phyloP scores from a whole-genome alignment of 64 coral and sea anemone genomes.

The Stichodactyla mertensii region DNA sequence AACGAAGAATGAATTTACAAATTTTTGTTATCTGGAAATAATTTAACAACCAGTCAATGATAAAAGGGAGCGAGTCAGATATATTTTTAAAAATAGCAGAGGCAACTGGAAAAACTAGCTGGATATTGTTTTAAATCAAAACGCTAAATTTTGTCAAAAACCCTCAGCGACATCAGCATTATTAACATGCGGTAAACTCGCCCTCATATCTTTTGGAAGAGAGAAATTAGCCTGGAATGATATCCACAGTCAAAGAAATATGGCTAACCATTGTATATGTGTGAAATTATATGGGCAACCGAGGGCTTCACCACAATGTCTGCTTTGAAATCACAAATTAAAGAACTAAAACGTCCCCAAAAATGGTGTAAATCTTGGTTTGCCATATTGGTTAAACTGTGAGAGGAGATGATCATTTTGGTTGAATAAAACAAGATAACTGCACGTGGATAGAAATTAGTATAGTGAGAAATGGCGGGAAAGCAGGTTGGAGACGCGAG shows the following conservation, averaged over 20 bases:
- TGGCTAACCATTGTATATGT: conserved; percentile 19
- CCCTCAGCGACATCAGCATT: not conserved
- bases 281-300: conserved; percentile 26
- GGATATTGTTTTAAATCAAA: not conserved
- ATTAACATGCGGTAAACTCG: not conserved
- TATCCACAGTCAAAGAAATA: conserved; percentile 8
- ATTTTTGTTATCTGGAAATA: not conserved
- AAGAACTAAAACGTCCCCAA: not conserved
- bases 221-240: not conserved
- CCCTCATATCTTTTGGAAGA: not conserved
- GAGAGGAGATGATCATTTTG: not conserved
- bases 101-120: too few relatives aligned
- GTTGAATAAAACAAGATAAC: conserved; percentile 3
- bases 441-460: not conserved
- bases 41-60: not conserved
- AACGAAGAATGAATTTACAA: not conserved
- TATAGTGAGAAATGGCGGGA: conserved; percentile 13
- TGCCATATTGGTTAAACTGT: conserved; percentile 27
- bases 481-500: not conserved
- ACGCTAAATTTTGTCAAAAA: not conserved
- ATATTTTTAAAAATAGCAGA: too few relatives aligned
- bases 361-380: conserved; percentile 32
- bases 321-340: conserved; percentile 23
- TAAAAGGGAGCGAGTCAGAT: not conserved
- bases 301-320: not conserved